phyloP scores from a whole-genome alignment of 2,113 vertebrate genomes.

The Brachypteracias leptosomus region DNA sequence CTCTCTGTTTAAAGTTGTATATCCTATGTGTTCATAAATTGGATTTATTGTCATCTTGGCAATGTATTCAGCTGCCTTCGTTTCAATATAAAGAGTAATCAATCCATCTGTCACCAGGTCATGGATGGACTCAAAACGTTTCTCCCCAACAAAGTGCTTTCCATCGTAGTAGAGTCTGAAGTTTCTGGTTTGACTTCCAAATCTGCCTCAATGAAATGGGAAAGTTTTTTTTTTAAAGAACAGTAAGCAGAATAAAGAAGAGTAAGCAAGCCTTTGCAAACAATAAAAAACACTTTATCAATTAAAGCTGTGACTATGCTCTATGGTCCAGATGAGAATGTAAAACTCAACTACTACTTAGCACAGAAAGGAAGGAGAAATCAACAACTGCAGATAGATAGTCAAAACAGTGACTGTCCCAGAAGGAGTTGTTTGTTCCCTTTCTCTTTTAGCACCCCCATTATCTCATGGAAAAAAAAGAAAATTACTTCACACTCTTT shows the following conservation, averaged over 20 bases:
- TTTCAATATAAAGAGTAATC: conserved; percentile 90
- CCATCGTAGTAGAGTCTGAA: conserved; percentile 89
- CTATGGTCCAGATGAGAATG: background rate
- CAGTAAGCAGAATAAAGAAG: conserved; percentile 69
- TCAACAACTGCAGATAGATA: conserved; percentile 37
- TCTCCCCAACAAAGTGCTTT: conserved; percentile 88
- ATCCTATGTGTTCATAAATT: conserved; percentile 91
- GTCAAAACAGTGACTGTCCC: conserved; percentile 40
- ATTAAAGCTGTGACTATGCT: conserved; percentile 55
- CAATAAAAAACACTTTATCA: conserved; percentile 52
- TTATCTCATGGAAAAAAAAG: conserved; percentile 54
- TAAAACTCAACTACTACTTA: conserved; percentile 40
- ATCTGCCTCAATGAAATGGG: conserved; percentile 81
- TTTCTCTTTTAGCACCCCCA: conserved; percentile 47
- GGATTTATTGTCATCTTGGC: conserved; percentile 90
- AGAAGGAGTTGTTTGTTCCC: conserved; percentile 63
- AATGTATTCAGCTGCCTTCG: conserved; percentile 88
- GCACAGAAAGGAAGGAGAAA: conserved; percentile 42
- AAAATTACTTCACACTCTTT: conserved; percentile 46
- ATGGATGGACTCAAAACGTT: conserved; percentile 88
- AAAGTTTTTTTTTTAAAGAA: conserved; percentile 73
- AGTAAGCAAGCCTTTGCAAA: conserved; percentile 68
- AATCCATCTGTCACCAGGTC: conserved; percentile 89
- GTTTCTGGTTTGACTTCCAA: conserved; percentile 89
- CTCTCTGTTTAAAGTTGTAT: conserved; percentile 94